phyloP scores from a whole-genome alignment of 2,888 invertebrate genomes.

The Acanthoscelides obtectus region DNA sequence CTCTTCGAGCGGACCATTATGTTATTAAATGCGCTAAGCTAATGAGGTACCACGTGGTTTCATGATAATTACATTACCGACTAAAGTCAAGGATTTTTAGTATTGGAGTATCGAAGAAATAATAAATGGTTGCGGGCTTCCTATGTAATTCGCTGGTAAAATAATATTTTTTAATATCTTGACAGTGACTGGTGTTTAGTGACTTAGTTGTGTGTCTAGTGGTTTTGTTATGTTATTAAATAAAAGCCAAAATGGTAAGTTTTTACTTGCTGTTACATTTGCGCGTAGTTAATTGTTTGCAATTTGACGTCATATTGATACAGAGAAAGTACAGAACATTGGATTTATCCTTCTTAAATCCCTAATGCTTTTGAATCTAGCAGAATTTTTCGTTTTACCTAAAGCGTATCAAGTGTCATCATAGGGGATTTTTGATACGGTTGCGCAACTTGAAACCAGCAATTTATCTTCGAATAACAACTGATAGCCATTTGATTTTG shows the following conservation, averaged over 20 bases:
- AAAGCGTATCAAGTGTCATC: not conserved
- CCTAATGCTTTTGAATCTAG: not conserved
- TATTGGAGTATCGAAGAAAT: conserved; percentile 16
- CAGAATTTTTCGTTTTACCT: not conserved
- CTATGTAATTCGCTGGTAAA: conserved; percentile 13
- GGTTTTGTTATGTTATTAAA: conserved; percentile 1
- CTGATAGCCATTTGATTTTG: not conserved
- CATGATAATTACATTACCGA: conserved; percentile 32
- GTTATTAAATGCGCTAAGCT: conserved; percentile 15
- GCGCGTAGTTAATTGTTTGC: not conserved
- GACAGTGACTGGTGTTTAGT: not conserved
- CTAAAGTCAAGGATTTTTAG: conserved; percentile 40
- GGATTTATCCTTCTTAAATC: not conserved
- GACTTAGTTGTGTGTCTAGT: not conserved
- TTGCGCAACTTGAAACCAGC: not conserved
- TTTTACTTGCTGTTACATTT: not conserved
- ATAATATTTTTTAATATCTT: not conserved
- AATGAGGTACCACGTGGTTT: conserved; percentile 36
- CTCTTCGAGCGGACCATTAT: not conserved
- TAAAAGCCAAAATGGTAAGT: not conserved
- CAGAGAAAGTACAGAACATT: not conserved
- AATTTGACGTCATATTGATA: not conserved
- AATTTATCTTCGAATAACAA: not conserved
- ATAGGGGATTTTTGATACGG: not conserved
- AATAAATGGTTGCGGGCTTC: conserved; percentile 21